Conservation (phyloP, 64 coral and sea anemone species). For the Actinia tenebrosa region DNA sequence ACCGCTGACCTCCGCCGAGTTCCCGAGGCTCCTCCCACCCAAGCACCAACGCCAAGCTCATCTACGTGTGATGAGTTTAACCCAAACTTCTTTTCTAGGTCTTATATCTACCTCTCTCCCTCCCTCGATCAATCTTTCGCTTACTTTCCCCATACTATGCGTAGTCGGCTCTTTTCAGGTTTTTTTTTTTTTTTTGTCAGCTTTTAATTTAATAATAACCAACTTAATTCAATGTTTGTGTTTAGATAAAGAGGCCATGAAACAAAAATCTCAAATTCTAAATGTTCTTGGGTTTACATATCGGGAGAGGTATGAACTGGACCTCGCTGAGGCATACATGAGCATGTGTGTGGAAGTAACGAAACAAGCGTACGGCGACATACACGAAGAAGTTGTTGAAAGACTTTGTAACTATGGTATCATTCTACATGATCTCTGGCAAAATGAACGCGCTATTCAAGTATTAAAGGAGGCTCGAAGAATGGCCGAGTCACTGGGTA, state of each 20-base stretch:
- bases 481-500: conserved; percentile 42
- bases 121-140: too few species aligned
- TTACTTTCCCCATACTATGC: too few species aligned
- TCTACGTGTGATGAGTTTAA: too few species aligned
- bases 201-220: too few species aligned
- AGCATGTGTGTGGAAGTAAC: conserved; percentile 50
- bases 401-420: conserved; percentile 78
- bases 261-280: conserved; percentile 41
- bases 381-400: conserved; percentile 46
- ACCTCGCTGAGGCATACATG: conserved; percentile 76
- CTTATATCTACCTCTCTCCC: too few species aligned
- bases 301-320: conserved; percentile 64
- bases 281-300: conserved; percentile 62
- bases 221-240: neutral
- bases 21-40: too few species aligned
- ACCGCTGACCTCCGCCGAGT: too few species aligned
- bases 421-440: conserved; percentile 70
- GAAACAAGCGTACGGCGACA: conserved; percentile 33
- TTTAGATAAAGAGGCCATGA: conserved; percentile 31
- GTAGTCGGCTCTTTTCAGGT: too few species aligned
- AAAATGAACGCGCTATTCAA: conserved; percentile 65
- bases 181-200: too few species aligned
- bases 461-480: conserved; percentile 45
- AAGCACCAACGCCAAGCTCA: too few species aligned
- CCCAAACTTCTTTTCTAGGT: too few species aligned